Base-by-base conservation (phyloP, 1,140 invertebrate genomes). In the Drosophila rhopaloa region DNA sequence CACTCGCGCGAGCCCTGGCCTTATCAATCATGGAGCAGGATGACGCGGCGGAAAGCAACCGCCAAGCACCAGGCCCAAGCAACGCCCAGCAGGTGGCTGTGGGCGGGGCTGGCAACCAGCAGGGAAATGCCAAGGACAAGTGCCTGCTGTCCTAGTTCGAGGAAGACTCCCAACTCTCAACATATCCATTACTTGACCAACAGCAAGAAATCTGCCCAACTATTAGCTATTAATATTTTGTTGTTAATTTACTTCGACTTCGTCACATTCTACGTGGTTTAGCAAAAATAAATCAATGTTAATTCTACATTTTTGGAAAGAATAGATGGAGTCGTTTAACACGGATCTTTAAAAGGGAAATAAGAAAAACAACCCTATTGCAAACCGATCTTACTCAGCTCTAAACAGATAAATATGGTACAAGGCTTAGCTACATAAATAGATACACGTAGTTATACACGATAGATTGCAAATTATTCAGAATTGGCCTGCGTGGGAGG, bases 1-100 rank as follows among this genome's bases (percentile, higher is more conserved):
- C 97, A 0, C 91, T 98, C 56, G 97, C 97, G 0, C 94, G 94
- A 81, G 97, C 97, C 0, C 92, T 98, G 9, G 96, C 97, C 9
- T 92, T 96, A 29, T 98, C 97, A 0, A 93, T 98, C 88, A 94
- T 96, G 91, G 94, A 95, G 14, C 75, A 91, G 37, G 94, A 94
- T 38, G 90, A 93, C 46, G 62, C 56, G 24, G 75, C 79, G 9
- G 81, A 93, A n/a, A 29, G 63, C 11, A 88, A 71, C 58, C 84
- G 85, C 11, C 79, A 76, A 63, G 9, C 91, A 41, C 53, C 91
- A 32, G 83, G 91, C 8, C 47, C 70, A 41, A 54, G 50, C 10
- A 76, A 74, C 14, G 32, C 77, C n/a, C 90, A 63, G 50, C 72
- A 67, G 47, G 77, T 91, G 10, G 65, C 78, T 38, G 91, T 92